These are phyloP conservation scores for Streblospio benedicti DNA, from an alignment of 1,140 invertebrate species.

Conservation along the genomic window DNA sequence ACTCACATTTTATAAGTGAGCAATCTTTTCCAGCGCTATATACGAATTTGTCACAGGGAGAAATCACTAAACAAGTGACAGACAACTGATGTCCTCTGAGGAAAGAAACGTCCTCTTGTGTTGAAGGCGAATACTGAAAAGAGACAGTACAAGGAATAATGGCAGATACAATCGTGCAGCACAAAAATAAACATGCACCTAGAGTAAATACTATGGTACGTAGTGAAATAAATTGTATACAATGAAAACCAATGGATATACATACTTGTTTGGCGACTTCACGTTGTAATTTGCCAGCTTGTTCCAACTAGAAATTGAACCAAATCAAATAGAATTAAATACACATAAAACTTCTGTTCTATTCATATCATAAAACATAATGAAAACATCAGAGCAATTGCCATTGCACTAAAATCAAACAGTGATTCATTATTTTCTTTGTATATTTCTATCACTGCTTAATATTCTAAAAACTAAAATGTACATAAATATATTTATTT, in stretches of 20 bases:
- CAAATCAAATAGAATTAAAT: no score
- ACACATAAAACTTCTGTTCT: no score
- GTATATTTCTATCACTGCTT: no score
- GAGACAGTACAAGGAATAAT: neutral
- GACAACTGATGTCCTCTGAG: constrained; percentile 58
- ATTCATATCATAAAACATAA: no score
- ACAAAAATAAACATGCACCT: constrained; percentile 52
- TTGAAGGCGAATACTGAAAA: constrained; percentile 27
- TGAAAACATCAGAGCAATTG: no score
- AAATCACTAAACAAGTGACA: constrained; percentile 73
- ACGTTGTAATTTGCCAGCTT: constrained; percentile 61
- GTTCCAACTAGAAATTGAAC: no score
- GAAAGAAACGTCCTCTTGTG: constrained; percentile 26
- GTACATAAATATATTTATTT: no score
- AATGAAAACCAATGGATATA: constrained; percentile 50
- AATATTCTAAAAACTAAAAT: no score
- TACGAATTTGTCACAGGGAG: constrained; percentile 62
- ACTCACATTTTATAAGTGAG: constrained; percentile 66
- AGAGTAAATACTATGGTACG: constrained; percentile 52
- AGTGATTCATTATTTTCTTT: no score
- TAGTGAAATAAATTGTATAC: no score
- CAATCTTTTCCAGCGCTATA: constrained; percentile 83
- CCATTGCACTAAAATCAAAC: no score
- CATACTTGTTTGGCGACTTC: constrained; percentile 62
- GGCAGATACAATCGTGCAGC: neutral